Conservation (phyloP, 2,888 invertebrate genomes). For the Mythimna ferrago region DNA sequence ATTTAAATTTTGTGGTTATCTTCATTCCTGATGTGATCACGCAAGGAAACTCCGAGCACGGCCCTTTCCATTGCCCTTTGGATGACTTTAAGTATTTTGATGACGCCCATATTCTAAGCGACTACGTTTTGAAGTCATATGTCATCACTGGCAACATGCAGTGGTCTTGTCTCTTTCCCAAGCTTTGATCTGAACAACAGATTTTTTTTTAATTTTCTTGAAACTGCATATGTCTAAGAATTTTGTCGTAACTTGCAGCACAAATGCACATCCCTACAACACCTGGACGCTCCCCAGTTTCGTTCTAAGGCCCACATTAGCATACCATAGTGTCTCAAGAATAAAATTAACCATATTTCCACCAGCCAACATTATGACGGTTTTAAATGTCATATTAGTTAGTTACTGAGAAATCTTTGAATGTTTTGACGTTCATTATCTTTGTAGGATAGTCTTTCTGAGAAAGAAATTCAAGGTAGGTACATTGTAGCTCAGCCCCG, state of each 20-base stretch:
- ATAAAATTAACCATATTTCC: constrained; percentile 68
- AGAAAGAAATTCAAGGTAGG: constrained; percentile 25
- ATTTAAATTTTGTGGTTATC: no score
- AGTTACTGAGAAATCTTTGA: constrained; percentile 61
- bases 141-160: no score
- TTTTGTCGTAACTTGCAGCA: neutral
- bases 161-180: no score
- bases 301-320: constrained; percentile 66
- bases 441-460: constrained; percentile 41
- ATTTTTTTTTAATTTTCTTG: no score
- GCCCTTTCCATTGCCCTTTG: no score
- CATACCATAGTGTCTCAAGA: constrained; percentile 68
- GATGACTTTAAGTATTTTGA: no score
- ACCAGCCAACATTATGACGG: constrained; percentile 60
- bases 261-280: neutral
- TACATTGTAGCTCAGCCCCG: no score
- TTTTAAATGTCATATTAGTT: constrained; percentile 63
- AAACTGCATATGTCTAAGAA: neutral
- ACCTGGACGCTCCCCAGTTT: constrained; percentile 55
- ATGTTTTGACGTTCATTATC: constrained; percentile 55
- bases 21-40: no score
- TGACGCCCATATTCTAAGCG: no score
- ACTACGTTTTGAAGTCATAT: no score
- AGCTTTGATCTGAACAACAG: no score
- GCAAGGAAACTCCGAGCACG: no score